Percentiles rank a stretch among this genome's conserved stretches.
These are phyloP conservation scores for Amblyopsis hoosieri DNA, from an alignment of 2,797 vertebrate species.

Conservation along the genomic window DNA sequence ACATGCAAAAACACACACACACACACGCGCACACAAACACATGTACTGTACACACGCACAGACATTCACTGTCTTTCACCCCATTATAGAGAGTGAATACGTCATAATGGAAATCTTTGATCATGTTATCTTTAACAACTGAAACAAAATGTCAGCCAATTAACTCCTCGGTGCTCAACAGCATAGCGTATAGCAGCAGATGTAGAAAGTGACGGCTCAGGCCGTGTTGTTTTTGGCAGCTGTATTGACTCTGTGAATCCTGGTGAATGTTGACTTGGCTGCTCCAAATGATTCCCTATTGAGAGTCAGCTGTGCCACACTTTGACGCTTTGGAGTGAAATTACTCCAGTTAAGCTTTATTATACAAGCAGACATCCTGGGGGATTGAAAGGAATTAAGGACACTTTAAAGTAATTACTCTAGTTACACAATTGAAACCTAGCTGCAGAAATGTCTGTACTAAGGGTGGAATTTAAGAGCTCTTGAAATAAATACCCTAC, in stretches of 20 bases:
- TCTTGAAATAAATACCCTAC: slow-evolving; percentile 63
- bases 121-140: slow-evolving; percentile 69
- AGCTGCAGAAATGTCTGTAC: slow-evolving; percentile 63
- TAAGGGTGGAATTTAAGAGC: slow-evolving; percentile 62
- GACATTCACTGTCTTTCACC: slow-evolving; percentile 31
- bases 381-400: slow-evolving; percentile 79
- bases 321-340: slow-evolving; percentile 75
- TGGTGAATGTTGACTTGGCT: slow-evolving; percentile 78
- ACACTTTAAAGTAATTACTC: slow-evolving; percentile 78
- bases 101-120: slow-evolving; percentile 68
- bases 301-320: slow-evolving; percentile 80
- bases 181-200: slow-evolving; percentile 75
- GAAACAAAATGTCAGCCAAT: slow-evolving; percentile 78
- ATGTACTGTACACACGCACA: neutral
- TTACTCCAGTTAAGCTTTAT: slow-evolving; percentile 78
- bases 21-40: too few relatives aligned
- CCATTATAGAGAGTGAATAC: slow-evolving; percentile 39
- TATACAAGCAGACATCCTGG: slow-evolving; percentile 80
- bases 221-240: slow-evolving; percentile 71
- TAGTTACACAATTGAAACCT: slow-evolving; percentile 75
- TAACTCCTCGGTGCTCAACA: slow-evolving; percentile 68
- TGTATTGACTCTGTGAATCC: slow-evolving; percentile 79
- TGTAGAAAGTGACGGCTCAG: slow-evolving; percentile 72
- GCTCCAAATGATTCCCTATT: slow-evolving; percentile 71
- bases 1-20: too few relatives aligned